A percentile compares a stretch with the other conserved stretches of the same genome.
phyloP scores from a whole-genome alignment of 2,113 vertebrate species.

The Ageneiosus marmoratus region DNA sequence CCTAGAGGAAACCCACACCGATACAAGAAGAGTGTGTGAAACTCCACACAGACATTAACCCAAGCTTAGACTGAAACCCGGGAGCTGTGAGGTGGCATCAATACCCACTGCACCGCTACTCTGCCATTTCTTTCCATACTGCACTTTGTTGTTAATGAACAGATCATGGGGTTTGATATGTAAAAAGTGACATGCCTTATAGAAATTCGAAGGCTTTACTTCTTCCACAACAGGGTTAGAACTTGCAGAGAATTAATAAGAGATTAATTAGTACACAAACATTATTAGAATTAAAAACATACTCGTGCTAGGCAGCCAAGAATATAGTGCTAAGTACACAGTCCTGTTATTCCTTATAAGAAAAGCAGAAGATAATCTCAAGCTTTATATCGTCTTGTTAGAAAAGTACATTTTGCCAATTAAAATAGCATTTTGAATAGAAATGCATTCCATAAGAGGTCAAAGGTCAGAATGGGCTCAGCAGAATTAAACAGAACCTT shows the following conservation, averaged over 20 bases:
- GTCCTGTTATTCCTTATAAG: neutral
- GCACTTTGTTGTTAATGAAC: neutral
- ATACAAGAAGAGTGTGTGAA: no score
- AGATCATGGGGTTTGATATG: neutral
- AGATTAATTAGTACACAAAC: neutral
- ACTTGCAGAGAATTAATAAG: neutral
- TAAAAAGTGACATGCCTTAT: neutral
- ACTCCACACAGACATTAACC: no score
- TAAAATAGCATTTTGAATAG: neutral
- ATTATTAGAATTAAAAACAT: neutral
- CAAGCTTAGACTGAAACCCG: no score
- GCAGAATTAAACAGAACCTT: slow-evolving; percentile 56
- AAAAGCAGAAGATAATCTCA: neutral
- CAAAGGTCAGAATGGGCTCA: slow-evolving; percentile 5
- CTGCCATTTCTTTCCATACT: neutral
- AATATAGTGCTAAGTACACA: no score
- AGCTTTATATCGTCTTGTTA: neutral
- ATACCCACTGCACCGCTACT: neutral
- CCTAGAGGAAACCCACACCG: neutral
- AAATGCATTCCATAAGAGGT: neutral
- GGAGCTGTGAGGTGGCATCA: neutral
- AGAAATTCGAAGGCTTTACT: neutral
- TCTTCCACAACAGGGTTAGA: neutral
- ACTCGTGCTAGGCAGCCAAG: neutral
- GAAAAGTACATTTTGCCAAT: no score